Conservation (phyloP, 35 echinoderm and acorn worm genomes). For the Patiria miniata region DNA sequence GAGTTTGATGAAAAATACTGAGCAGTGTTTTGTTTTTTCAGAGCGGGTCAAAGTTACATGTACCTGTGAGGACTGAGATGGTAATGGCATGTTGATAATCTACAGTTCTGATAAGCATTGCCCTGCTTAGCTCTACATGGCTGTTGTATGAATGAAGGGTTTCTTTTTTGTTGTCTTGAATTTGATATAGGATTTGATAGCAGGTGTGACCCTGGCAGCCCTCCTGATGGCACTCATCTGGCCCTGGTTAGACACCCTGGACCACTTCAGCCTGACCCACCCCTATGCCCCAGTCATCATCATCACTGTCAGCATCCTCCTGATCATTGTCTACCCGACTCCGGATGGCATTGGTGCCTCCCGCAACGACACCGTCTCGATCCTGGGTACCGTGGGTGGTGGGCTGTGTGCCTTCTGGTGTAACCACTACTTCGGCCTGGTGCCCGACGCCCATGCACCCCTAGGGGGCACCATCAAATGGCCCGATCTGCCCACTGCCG, state of each 20-base stretch:
- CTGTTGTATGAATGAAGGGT: no score
- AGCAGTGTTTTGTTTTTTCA: no score
- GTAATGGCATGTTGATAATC: no score
- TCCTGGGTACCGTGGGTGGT: constrained; percentile 52
- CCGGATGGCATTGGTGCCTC: constrained; percentile 58
- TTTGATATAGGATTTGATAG: constrained; percentile 63
- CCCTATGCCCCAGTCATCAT: constrained; percentile 63
- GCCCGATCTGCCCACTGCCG: constrained; percentile 44
- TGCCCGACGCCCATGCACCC: constrained; percentile 37
- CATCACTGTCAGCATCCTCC: constrained; percentile 39
- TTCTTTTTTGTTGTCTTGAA: constrained; percentile 4
- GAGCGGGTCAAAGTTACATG: no score
- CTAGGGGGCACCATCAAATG: constrained; percentile 40
- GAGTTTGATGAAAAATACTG: no score
- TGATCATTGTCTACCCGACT: constrained; percentile 60
- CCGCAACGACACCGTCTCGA: constrained; percentile 73
- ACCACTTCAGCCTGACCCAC: constrained; percentile 68
- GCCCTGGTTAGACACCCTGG: constrained; percentile 68
- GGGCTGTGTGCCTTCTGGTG: constrained; percentile 62
- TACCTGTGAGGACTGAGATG: no score
- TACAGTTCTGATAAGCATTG: no score
- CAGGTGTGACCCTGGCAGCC: constrained; percentile 54
- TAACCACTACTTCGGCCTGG: constrained; percentile 35
- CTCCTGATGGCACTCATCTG: constrained; percentile 64
- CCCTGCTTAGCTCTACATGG: no score